A percentile compares a stretch with the other conserved stretches of the same genome.
Evolutionary conservation across 2,113 vertebrate genomes (phyloP).

Genomic region (Clarias macrocephalus): DNA sequence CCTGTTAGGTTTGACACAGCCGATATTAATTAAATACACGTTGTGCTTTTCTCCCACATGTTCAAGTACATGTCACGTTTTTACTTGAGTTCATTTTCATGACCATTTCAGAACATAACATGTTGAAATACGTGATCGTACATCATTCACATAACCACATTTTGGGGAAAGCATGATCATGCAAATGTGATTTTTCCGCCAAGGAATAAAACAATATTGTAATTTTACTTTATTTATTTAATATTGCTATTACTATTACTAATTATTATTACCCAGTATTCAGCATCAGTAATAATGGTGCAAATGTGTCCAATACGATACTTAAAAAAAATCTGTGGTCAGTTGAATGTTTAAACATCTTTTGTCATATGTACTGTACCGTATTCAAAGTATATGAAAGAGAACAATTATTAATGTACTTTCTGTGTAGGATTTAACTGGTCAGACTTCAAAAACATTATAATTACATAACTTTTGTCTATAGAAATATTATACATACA

Average conservation of each 20-base stretch:
- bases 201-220: neutral
- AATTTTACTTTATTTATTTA: neutral
- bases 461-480: neutral
- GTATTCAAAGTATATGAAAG: neutral
- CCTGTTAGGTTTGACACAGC: neutral
- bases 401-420: neutral
- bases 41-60: neutral
- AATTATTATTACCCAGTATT: neutral
- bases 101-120: neutral
- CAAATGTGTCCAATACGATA: neutral
- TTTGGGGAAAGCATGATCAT: neutral
- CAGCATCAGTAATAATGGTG: neutral
- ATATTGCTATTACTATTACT: too few species aligned
- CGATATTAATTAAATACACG: neutral
- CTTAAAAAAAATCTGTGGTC: neutral
- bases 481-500: neutral
- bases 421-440: neutral
- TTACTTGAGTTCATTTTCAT: neutral
- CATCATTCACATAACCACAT: neutral
- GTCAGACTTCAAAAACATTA: neutral
- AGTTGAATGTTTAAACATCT: neutral
- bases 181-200: neutral
- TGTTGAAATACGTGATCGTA: neutral
- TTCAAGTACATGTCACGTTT: neutral
- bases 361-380: neutral